Evolutionary conservation across 2,797 vertebrate species (phyloP).

Genomic region (Gymnodraco acuticeps): DNA sequence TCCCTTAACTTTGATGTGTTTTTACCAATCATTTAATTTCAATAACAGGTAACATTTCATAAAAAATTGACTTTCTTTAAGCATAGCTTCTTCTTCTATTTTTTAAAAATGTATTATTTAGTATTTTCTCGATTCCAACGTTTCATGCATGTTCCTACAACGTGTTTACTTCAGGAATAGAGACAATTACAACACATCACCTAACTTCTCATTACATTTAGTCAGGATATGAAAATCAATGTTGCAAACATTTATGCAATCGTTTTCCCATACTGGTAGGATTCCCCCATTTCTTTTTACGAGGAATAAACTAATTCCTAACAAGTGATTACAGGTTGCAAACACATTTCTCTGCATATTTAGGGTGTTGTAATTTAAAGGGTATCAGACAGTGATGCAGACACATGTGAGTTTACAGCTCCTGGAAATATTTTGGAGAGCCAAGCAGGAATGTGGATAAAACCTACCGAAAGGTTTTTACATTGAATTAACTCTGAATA

Average conservation of each 20-base stretch:
- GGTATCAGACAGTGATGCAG: constrained; percentile 1
- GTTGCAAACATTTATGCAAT: background rate
- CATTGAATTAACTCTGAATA: constrained; percentile 4
- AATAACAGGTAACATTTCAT: background rate
- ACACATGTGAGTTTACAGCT: constrained; percentile 37
- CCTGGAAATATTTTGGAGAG: constrained; percentile 17
- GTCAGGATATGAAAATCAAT: background rate
- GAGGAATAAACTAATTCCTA: constrained; percentile 6
- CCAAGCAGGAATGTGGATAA: background rate
- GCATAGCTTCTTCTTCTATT: background rate
- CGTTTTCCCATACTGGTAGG: background rate
- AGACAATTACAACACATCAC: background rate
- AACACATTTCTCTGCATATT: constrained; percentile 4
- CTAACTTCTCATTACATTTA: background rate
- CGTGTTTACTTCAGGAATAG: background rate
- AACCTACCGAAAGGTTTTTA: background rate
- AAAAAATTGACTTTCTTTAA: background rate
- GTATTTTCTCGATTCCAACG: background rate
- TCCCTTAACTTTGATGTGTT: constrained; percentile 16
- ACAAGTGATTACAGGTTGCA: constrained; percentile 35
- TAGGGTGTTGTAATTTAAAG: constrained; percentile 9
- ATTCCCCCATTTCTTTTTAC: background rate
- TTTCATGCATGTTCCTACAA: background rate
- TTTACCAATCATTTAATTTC: constrained; percentile 14
- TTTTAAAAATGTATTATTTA: background rate